Evolutionary conservation across 2,113 vertebrate species (phyloP).

Genomic region (Cyphomyrus discorhynchus): DNA sequence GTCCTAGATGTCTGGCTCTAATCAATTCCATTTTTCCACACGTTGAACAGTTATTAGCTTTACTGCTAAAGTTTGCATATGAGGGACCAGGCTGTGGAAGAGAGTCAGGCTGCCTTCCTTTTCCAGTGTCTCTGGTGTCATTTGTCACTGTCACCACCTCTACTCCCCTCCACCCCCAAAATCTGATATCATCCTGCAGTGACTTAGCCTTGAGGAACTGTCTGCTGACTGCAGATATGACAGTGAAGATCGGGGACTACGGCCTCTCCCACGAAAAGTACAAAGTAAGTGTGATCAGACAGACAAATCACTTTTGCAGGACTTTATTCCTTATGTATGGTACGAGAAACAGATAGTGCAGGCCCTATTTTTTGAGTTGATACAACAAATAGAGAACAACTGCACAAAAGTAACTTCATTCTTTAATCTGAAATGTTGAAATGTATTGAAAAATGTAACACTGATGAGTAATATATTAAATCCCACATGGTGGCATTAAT

Average conservation of each 20-base stretch:
- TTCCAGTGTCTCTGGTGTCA: not conserved
- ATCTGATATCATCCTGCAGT: conserved; percentile 50
- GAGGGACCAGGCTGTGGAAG: not conserved
- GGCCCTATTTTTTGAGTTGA: not conserved
- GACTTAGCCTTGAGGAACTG: conserved; percentile 93
- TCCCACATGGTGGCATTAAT: not conserved
- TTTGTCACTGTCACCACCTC: not conserved
- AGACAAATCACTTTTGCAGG: not conserved
- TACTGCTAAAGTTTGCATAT: not conserved
- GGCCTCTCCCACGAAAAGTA: conserved; percentile 87
- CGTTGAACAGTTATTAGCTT: not conserved
- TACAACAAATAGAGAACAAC: not conserved
- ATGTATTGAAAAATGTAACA: not conserved
- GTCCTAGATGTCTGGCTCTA: not conserved
- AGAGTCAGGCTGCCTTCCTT: too few species aligned
- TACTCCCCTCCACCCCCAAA: not conserved
- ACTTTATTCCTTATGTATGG: not conserved
- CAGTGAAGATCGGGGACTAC: conserved; percentile 91
- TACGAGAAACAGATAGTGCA: not conserved
- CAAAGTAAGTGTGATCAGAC: conserved; percentile 65
- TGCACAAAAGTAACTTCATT: not conserved
- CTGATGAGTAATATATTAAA: not conserved
- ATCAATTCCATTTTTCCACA: not conserved
- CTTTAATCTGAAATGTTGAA: not conserved
- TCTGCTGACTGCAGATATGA: conserved; percentile 83